Evolutionary conservation across 1,140 invertebrate species (phyloP), one percentile per base, ranked within the genome.

Genomic region (Nephila pilipes): DNA sequence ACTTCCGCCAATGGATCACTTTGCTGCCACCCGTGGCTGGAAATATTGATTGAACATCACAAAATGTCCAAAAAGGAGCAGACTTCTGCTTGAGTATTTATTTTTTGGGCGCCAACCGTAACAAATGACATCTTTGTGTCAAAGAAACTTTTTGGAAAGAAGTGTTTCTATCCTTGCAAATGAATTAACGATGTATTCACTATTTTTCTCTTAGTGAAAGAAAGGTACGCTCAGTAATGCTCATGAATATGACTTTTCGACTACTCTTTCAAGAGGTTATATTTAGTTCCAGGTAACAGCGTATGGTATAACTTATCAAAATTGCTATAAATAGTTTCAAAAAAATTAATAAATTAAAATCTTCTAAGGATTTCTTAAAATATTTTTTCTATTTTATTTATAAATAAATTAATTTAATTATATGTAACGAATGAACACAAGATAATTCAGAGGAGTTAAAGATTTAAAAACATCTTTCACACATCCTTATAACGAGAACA

Each of bases 101-200:
- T 90, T 81, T 90, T 90, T 90, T 90, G 89, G 89, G 89, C 89
- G 89, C 89, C 89, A 90, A 81, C 38, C 79, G 89, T 90, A 81
- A 90, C 89, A 90, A 90, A 90, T 90, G 89, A 81, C 89, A 90
- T n/a, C 55, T 81, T 57, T 29, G 75, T 90, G 89, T 90, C 89
- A 83, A 81, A 90, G 38, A 75, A 90, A 90, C 22, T 75, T 90
- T 81, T 90, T 54, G 14, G 25, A 38, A 38, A 60, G 79, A 60
- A 60, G 25, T 55, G 10, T 60, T 81, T 81, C 55, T 57, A 81
- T 80, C 38, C n/a, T 60, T 32, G 75, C 25, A 54, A 90, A 90
- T 90, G 57, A 80, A 90, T 90, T 81, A 90, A 83, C n/a, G 87
- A 89, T 75, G 69, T 18, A 38, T 38, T 18, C 69, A 32, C 25